These are phyloP conservation scores for Aphaenogaster floridana DNA, from an alignment of 1,140 invertebrate genomes.

Conservation along the genomic window DNA sequence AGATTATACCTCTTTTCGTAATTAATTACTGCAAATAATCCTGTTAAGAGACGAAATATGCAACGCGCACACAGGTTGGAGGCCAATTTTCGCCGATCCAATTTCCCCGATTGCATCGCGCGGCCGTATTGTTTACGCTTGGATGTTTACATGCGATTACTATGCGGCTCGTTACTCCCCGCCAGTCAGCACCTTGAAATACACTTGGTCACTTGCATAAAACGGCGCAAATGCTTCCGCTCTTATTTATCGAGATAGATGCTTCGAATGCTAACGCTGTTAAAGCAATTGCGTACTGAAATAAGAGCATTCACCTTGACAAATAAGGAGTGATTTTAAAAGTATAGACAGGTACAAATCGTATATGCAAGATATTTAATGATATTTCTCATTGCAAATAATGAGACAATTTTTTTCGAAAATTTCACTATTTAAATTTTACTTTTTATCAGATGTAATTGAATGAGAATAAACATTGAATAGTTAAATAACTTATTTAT, in stretches of 20 bases:
- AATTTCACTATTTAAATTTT: neutral
- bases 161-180: constrained; percentile 14
- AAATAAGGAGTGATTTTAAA: neutral
- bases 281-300: constrained; percentile 4
- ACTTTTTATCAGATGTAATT: neutral
- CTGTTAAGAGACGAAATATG: constrained; percentile 23
- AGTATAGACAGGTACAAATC: neutral
- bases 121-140: constrained; percentile 51
- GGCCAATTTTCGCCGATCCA: constrained; percentile 63
- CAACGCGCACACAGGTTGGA: neutral
- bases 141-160: constrained; percentile 58
- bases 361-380: neutral
- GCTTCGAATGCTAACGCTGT: neutral
- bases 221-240: neutral
- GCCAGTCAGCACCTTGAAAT: constrained; percentile 13
- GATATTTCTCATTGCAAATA: neutral
- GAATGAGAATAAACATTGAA: neutral
- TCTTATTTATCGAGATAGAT: neutral
- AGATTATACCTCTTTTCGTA: neutral
- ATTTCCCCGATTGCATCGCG: constrained; percentile 54
- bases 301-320: neutral
- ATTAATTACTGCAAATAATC: constrained; percentile 45
- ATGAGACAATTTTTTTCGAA: neutral
- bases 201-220: neutral
- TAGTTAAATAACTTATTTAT: neutral